Evolutionary conservation across 2,797 vertebrate genomes (phyloP).

Genomic region (Poeciliopsis paucimaculata): DNA sequence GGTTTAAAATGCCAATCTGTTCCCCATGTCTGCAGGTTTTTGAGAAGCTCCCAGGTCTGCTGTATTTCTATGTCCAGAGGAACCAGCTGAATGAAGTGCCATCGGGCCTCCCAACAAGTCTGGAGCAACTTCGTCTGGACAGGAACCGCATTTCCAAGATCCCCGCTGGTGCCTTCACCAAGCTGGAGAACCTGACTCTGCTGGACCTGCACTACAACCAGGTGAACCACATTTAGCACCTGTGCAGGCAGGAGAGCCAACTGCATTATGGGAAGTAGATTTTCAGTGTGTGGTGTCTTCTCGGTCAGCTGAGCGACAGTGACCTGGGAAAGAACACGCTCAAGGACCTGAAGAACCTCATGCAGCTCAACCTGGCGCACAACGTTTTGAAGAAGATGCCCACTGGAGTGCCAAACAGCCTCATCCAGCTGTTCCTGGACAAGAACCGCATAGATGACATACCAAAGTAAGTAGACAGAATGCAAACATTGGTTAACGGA

Average conservation of each 20-base stretch:
- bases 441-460: slow-evolving; percentile 92
- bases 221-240: slow-evolving; percentile 67
- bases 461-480: slow-evolving; percentile 75
- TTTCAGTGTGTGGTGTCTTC: slow-evolving; percentile 17
- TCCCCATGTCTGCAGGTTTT: slow-evolving; percentile 78
- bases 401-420: slow-evolving; percentile 81
- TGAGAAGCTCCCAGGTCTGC: slow-evolving; percentile 87
- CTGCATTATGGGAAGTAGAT: neutral
- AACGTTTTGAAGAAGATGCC: slow-evolving; percentile 95
- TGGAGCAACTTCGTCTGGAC: slow-evolving; percentile 93
- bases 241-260: neutral
- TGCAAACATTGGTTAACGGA: neutral
- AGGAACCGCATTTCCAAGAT: slow-evolving; percentile 93
- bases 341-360: slow-evolving; percentile 90
- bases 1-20: neutral
- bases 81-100: slow-evolving; percentile 94
- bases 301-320: slow-evolving; percentile 78
- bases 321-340: slow-evolving; percentile 90
- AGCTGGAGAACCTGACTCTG: slow-evolving; percentile 89
- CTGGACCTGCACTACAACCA: slow-evolving; percentile 94
- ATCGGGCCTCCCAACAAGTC: slow-evolving; percentile 84
- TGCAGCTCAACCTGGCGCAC: slow-evolving; percentile 96
- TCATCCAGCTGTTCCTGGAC: slow-evolving; percentile 95
- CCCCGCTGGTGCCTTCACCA: slow-evolving; percentile 87
- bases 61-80: slow-evolving; percentile 90